phyloP scores from a whole-genome alignment of 2,888 invertebrate species.

The Phalera bucephala region DNA sequence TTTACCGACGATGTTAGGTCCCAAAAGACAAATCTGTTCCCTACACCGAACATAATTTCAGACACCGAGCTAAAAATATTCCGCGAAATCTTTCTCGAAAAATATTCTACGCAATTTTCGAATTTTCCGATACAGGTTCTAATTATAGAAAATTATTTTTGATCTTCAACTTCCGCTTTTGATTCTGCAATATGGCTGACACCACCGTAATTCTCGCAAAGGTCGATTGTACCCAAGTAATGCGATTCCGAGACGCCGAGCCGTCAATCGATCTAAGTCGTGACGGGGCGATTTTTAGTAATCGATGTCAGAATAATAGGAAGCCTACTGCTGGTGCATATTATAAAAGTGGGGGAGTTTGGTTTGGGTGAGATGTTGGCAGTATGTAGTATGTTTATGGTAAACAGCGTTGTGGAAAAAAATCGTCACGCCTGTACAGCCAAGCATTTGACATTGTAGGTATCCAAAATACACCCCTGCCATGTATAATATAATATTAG shows the following conservation, averaged over 20 bases:
- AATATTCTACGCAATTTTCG: neutral
- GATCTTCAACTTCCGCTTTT: neutral
- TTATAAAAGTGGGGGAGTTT: neutral
- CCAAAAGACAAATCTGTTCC: no score
- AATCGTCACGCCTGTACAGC: no score
- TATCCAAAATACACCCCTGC: no score
- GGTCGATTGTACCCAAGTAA: constrained; percentile 16
- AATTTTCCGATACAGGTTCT: constrained; percentile 8
- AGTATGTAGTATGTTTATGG: no score
- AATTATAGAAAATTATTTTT: neutral
- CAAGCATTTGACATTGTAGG: no score
- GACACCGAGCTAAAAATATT: no score
- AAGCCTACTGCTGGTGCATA: constrained; percentile 1
- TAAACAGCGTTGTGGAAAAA: no score
- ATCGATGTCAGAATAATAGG: constrained; percentile 14
- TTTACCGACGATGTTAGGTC: no score
- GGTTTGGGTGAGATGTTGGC: no score
- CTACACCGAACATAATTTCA: no score
- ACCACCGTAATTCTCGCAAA: constrained; percentile 17
- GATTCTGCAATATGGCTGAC: constrained; percentile 12
- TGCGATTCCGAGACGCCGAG: constrained; percentile 23
- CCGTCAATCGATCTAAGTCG: constrained; percentile 26
- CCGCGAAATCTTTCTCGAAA: no score
- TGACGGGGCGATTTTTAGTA: constrained; percentile 23
- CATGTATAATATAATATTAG: no score